Evolutionary conservation across 1,140 invertebrate genomes (phyloP), one percentile per base, ranked within the genome.

Genomic region (Thaumetopoea pityocampa): DNA sequence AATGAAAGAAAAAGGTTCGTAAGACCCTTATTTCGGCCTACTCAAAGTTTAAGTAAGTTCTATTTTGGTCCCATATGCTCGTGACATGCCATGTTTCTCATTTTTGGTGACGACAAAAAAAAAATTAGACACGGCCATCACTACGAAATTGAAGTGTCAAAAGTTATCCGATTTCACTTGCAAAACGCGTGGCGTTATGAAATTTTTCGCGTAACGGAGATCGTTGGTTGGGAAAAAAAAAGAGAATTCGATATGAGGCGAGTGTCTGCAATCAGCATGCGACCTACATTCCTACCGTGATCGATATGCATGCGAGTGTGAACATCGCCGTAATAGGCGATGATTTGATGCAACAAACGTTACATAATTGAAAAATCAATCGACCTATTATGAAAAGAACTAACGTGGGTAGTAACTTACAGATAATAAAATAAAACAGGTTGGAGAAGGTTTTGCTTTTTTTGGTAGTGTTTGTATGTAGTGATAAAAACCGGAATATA

Each of bases 101-200:
- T 41, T 58, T 68, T 63, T 67, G 58, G 11, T 34, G 49, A n/a
- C 30, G 55, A 38, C 41, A 26, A 53, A 66, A 72, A 71, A 73
- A 80, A 78, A 80, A 79, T 76, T 80, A 79, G 65, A 77, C 54
- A 34, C 63, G 51, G 60, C 74, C 67, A 80, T 79, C 71, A 72
- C 64, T 65, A 51, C 63, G 79, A 81, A 83, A 83, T 83, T 83
- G 79, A 79, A 76, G 73, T 83, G 79, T 83, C 79, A 83, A 83
- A 83, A 83, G 73, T 83, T 83, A 68, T 72, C 76, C 79, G 76
- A 83, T 80, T 83, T 83, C 80, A 83, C 79, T 83, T 83, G 79
- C 79, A 83, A 80, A 83, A 67, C 64, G 66, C 67, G 67, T 64
- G 52, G 66, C 67, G 67, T 73, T 78, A 79, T 80, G 74, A 80